phyloP scores from a whole-genome alignment of 1,140 invertebrate genomes.

The Drosophila biarmipes region DNA sequence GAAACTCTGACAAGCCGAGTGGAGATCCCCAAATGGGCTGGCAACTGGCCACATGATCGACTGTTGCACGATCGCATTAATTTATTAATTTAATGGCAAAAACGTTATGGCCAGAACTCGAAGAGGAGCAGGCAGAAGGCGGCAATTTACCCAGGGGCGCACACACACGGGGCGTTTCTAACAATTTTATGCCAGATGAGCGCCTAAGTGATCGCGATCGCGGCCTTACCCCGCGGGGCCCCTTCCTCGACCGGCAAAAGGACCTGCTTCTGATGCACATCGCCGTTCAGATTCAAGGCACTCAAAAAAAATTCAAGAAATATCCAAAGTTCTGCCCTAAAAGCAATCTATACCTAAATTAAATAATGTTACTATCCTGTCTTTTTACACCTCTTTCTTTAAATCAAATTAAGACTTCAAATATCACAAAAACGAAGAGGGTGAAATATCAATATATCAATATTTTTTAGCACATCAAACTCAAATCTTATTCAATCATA shows the following conservation, averaged over 20 bases:
- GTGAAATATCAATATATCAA: too few species aligned
- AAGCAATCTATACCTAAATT: neutral
- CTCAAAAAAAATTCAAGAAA: neutral
- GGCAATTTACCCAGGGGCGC: conserved; percentile 42
- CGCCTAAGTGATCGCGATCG: conserved; percentile 80
- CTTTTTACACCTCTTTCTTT: too few species aligned
- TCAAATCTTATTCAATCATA: too few species aligned
- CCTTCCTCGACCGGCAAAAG: conserved; percentile 11
- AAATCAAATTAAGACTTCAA: too few species aligned
- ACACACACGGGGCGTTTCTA: conserved; percentile 83
- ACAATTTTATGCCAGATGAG: conserved; percentile 84
- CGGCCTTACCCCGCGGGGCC: conserved; percentile 45
- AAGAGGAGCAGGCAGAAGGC: conserved; percentile 1
- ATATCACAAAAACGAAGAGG: too few species aligned
- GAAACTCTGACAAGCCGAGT: conserved; percentile 66
- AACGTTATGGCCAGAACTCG: conserved; percentile 65
- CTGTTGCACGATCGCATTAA: conserved; percentile 80
- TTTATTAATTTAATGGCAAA: conserved; percentile 84
- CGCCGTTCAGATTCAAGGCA: conserved; percentile 8
- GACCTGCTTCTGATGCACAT: conserved; percentile 24
- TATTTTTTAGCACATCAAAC: too few species aligned
- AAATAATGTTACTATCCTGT: too few species aligned
- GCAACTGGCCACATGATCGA: conserved; percentile 46
- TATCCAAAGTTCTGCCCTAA: neutral
- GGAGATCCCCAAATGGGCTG: conserved; percentile 2